These are phyloP conservation scores for Atta cephalotes DNA, from an alignment of 1,140 invertebrate genomes.

Conservation along the genomic window DNA sequence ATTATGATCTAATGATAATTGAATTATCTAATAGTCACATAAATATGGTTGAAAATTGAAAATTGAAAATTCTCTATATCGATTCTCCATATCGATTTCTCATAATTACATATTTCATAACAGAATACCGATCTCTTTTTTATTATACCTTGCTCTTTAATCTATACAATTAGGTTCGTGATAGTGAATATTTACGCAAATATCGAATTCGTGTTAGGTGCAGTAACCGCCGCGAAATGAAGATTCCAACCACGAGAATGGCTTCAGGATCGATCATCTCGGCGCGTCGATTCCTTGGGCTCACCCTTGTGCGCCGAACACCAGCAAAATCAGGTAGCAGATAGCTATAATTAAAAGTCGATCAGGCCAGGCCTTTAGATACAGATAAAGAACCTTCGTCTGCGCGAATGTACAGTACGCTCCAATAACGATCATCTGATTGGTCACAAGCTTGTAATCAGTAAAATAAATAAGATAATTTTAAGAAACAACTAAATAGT, in stretches of 20 bases:
- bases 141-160: constrained; percentile 13
- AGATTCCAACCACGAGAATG: constrained; percentile 54
- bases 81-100: constrained; percentile 27
- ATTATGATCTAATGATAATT: not conserved
- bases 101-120: constrained; percentile 32
- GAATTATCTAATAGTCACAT: not conserved
- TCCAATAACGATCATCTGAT: constrained; percentile 50
- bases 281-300: constrained; percentile 38
- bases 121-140: not conserved
- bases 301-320: constrained; percentile 41
- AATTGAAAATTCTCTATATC: not conserved
- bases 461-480: not conserved
- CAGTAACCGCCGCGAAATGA: constrained; percentile 41
- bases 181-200: constrained; percentile 56
- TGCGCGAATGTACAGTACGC: constrained; percentile 42
- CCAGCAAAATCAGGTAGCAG: constrained; percentile 22
- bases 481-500: not conserved
- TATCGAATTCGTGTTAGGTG: constrained; percentile 48
- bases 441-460: not conserved
- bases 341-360: constrained; percentile 82
- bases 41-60: constrained; percentile 10
- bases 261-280: constrained; percentile 62
- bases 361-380: constrained; percentile 69
- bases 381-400: constrained; percentile 42
- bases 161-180: constrained; percentile 30